Evolutionary conservation across 2,888 invertebrate genomes (phyloP).

Genomic region (Calephelis perditalis): DNA sequence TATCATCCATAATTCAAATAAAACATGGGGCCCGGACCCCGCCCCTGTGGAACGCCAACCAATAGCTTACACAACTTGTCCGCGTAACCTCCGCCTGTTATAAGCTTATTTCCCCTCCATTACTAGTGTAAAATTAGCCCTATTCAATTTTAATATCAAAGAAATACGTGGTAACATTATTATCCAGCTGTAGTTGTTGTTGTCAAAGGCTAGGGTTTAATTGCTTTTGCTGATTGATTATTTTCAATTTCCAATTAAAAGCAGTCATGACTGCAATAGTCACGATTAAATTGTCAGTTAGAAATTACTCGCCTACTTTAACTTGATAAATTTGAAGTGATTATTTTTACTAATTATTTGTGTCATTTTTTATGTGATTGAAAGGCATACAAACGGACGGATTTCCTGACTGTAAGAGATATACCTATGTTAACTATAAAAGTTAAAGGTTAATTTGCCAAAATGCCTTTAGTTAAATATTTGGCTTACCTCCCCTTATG

Average conservation of each 20-base stretch:
- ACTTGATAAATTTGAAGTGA: too few species aligned
- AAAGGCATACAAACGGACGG: too few species aligned
- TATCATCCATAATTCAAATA: slow-evolving; percentile 77
- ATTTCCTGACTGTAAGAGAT: too few species aligned
- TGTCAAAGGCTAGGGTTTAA: slow-evolving; percentile 48
- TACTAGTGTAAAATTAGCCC: slow-evolving; percentile 62
- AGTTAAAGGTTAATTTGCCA: too few species aligned
- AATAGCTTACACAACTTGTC: slow-evolving; percentile 60
- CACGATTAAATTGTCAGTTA: slow-evolving; percentile 34
- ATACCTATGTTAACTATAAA: too few species aligned
- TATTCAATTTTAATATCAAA: slow-evolving; percentile 63
- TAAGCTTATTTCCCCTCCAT: slow-evolving; percentile 62
- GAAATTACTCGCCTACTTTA: neutral
- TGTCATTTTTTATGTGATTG: too few species aligned
- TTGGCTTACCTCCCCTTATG: too few species aligned
- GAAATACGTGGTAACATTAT: slow-evolving; percentile 63
- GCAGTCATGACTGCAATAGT: slow-evolving; percentile 51
- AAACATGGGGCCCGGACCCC: slow-evolving; percentile 73
- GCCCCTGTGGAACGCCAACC: slow-evolving; percentile 70
- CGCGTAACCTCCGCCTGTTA: slow-evolving; percentile 63
- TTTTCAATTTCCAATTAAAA: slow-evolving; percentile 65
- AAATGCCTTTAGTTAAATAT: too few species aligned
- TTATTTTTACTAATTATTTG: too few species aligned
- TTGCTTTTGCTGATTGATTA: slow-evolving; percentile 59
- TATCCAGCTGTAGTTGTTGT: slow-evolving; percentile 43